Percentiles rank a stretch among this genome's conserved stretches.
phyloP scores from a whole-genome alignment of 1,140 invertebrate species.

The Hestina assimilis region DNA sequence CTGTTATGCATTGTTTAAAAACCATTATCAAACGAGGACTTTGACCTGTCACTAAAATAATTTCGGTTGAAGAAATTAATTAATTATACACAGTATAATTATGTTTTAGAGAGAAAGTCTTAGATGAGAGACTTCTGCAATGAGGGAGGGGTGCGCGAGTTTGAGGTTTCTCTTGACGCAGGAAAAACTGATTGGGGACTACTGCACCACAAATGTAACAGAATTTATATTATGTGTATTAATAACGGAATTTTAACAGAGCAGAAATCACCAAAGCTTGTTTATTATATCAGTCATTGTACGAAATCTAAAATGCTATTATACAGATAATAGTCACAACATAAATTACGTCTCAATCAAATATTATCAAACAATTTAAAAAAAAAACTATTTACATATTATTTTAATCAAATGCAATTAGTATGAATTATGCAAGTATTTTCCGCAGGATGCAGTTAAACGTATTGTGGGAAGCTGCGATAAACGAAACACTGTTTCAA shows the following conservation, averaged over 20 bases:
- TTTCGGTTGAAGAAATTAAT: background rate
- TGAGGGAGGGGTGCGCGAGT: too few species aligned
- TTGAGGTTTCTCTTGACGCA: too few species aligned
- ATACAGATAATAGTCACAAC: background rate
- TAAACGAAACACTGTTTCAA: too few species aligned
- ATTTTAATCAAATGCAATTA: background rate
- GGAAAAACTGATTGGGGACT: too few species aligned
- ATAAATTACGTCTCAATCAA: background rate
- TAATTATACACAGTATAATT: too few species aligned
- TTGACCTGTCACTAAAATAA: slow-evolving; percentile 4
- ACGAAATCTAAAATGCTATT: background rate
- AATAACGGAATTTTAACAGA: too few species aligned
- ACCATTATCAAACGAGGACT: slow-evolving; percentile 6
- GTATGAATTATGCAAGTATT: background rate
- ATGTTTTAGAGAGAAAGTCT: too few species aligned
- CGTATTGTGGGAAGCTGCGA: background rate
- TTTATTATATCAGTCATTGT: slow-evolving; percentile 9
- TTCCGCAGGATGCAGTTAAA: background rate
- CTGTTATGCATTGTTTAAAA: slow-evolving; percentile 19
- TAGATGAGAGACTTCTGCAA: too few species aligned
- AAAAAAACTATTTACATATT: background rate
- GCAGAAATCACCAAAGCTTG: background rate
- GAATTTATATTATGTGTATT: too few species aligned
- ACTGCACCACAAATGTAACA: too few species aligned
- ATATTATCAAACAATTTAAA: background rate